These are phyloP conservation scores for Enteromius trimaculatus DNA, from an alignment of 2,797 vertebrate genomes.

Conservation along the genomic window DNA sequence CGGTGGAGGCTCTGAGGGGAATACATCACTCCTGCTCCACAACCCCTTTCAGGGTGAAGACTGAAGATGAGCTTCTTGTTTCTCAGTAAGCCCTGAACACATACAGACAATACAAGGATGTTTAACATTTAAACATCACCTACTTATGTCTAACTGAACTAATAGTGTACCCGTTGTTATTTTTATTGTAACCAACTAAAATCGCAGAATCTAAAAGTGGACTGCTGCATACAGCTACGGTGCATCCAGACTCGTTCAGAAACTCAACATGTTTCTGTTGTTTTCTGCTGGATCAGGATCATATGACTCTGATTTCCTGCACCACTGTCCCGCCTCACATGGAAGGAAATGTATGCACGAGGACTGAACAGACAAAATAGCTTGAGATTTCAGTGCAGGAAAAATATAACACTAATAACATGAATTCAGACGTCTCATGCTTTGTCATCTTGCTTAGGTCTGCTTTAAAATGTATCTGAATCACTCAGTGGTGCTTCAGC, in stretches of 20 bases:
- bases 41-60: background rate
- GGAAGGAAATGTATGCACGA: slow-evolving; percentile 19
- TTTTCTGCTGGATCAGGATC: slow-evolving; percentile 53
- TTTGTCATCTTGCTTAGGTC: slow-evolving; percentile 16
- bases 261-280: slow-evolving; percentile 44
- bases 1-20: slow-evolving; percentile 84
- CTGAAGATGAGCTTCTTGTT: slow-evolving; percentile 34
- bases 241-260: slow-evolving; percentile 21
- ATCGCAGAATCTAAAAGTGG: background rate
- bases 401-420: background rate
- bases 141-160: background rate
- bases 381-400: background rate
- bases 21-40: slow-evolving; percentile 70
- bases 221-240: background rate
- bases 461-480: slow-evolving; percentile 35
- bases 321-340: slow-evolving; percentile 23
- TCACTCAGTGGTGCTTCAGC: background rate
- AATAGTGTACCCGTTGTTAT: background rate
- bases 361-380: slow-evolving; percentile 6
- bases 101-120: slow-evolving; percentile 17
- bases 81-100: background rate
- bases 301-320: slow-evolving; percentile 60
- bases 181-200: background rate
- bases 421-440: slow-evolving; percentile 13
- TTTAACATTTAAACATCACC: background rate